Conservation (phyloP, 1,140 invertebrate genomes). For the Grapholita molesta region DNA sequence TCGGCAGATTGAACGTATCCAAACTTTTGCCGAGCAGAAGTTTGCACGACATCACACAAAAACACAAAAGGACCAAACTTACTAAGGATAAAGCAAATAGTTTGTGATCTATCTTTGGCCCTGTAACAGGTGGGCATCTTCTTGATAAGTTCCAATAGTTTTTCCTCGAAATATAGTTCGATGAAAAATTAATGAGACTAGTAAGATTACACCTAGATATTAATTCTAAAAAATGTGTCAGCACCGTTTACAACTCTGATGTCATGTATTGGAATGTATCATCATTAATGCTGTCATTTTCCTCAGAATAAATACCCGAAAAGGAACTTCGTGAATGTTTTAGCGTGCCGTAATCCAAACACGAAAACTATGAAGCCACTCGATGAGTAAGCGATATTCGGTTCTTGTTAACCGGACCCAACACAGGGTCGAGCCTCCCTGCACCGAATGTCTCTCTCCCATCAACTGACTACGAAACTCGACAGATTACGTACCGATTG, state of each 20-base stretch:
- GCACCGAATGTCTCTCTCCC: background rate
- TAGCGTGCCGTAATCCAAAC: background rate
- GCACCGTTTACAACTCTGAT: slow-evolving; percentile 22
- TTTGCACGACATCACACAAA: slow-evolving; percentile 2
- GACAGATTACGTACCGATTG: background rate
- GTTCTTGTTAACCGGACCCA: background rate
- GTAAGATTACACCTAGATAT: slow-evolving; percentile 19
- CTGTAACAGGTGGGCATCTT: background rate
- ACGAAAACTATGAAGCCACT: background rate
- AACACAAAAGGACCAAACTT: background rate
- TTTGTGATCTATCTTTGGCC: slow-evolving; percentile 5
- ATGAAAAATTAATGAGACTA: background rate
- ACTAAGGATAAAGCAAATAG: background rate
- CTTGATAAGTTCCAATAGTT: background rate
- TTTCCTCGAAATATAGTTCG: background rate
- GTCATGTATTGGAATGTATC: slow-evolving; percentile 26
- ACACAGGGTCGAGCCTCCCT: background rate
- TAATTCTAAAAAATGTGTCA: slow-evolving; percentile 24
- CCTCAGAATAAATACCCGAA: slow-evolving; percentile 23
- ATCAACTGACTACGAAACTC: background rate
- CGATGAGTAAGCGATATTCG: background rate
- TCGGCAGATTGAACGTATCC: background rate
- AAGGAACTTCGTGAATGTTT: background rate
- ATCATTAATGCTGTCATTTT: slow-evolving; percentile 21
- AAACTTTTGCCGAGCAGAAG: background rate